Evolutionary conservation across 1,140 invertebrate species (phyloP).

Genomic region (Atta texana): DNA sequence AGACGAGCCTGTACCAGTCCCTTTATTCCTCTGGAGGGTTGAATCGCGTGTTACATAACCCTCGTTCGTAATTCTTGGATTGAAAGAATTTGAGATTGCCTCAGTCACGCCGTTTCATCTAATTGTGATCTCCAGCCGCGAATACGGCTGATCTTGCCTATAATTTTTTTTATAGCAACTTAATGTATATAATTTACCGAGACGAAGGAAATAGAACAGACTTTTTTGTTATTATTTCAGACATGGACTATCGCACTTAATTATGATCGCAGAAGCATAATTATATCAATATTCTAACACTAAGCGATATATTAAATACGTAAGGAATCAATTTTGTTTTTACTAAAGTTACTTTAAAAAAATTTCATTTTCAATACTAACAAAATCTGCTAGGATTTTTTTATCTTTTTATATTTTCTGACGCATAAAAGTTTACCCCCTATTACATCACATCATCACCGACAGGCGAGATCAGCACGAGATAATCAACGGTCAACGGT

Average conservation of each 20-base stretch:
- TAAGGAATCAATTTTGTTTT: background rate
- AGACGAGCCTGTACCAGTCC: slow-evolving; percentile 72
- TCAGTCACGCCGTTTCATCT: slow-evolving; percentile 18
- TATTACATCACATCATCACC: slow-evolving; percentile 2
- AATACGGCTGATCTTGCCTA: background rate
- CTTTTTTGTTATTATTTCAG: background rate
- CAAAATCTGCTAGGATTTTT: background rate
- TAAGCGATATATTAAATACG: background rate
- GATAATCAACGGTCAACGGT: slow-evolving; percentile 47
- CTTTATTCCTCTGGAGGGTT: slow-evolving; percentile 74
- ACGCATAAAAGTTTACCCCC: background rate
- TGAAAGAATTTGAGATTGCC: slow-evolving; percentile 60
- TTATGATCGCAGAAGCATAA: background rate
- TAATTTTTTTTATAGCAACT: slow-evolving; percentile 10
- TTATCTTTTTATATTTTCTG: slow-evolving; percentile 3
- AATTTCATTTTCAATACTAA: background rate
- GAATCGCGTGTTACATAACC: slow-evolving; percentile 81
- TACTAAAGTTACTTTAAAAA: background rate
- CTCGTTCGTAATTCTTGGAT: slow-evolving; percentile 63
- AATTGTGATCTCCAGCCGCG: slow-evolving; percentile 30
- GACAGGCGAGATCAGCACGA: slow-evolving; percentile 49
- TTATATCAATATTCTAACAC: background rate
- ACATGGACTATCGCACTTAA: background rate
- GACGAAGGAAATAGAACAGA: background rate
- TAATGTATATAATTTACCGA: slow-evolving; percentile 5